Evolutionary conservation across 2,888 invertebrate genomes (phyloP), one percentile per base, ranked within the genome.

Genomic region (Geophilus truncorum): DNA sequence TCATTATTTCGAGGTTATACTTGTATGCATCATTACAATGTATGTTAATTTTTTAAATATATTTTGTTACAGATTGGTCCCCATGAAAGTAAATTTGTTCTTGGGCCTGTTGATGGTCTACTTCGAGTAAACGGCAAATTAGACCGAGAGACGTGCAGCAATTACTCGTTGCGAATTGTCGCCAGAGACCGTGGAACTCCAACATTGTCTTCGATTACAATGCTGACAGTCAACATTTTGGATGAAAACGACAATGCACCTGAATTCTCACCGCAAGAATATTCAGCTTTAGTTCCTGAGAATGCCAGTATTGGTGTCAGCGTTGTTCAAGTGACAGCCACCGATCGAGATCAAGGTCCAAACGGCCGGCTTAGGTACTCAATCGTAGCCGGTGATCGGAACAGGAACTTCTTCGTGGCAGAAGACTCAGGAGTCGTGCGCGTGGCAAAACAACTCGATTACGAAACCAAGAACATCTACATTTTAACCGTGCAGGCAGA

Each of bases 301-400:
- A 95, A 97, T 87, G 94, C 95, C n/a, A 93, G 94, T 83, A 94
- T 96, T 84, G 97, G 97, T 6, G 94, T 94, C 62, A 95, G 93
- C 86, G 94, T 97, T 0, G 87, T 96, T 57, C 94, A 94, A 90
- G 81, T 84, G 9, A 80, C 81, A 18, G 84, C 84, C 1, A 81
- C 84, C 84, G 81, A 84, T 83, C 3, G 86, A 83, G 94, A 96
- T 87, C 94, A 94, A 86, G 95, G 94, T 76, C 89, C 92, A 40
- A 97, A 97, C 88, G 96, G 95, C n/a, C 91, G 95, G 83, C 93
- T 97, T 5, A 91, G 96, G 78, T 98, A 95, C 88, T 93, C 94
- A 51, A 96, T 97, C 84, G 92, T 92, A 34, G 90, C 91, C 30
- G 97, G 97, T 5, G 97, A 97, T 88, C 92, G 93, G 81, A 96